Percentiles rank a stretch among this genome's conserved stretches.
Evolutionary conservation across 2,888 invertebrate genomes (phyloP).

Genomic region (Heteromyza rotundicornis): DNA sequence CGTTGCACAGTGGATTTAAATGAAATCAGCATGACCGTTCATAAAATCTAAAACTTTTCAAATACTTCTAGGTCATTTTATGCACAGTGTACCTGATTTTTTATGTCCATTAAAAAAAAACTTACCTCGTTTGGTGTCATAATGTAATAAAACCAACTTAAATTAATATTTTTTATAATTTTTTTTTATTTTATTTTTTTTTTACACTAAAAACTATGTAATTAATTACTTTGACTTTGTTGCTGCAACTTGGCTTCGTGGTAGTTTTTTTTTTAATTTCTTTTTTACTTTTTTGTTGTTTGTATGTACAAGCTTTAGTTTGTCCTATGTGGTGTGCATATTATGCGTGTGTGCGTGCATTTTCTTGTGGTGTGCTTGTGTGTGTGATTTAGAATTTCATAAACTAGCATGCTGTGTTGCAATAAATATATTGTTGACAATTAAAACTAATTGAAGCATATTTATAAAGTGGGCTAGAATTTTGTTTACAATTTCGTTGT

Average conservation of each 20-base stretch:
- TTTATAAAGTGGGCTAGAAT: constrained; percentile 17
- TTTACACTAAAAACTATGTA: constrained; percentile 7
- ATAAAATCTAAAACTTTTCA: too few species aligned
- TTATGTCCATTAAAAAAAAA: too few species aligned
- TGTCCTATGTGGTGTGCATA: too few species aligned
- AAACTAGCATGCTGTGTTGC: not conserved
- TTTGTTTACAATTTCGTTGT: constrained; percentile 24
- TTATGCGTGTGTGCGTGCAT: not conserved
- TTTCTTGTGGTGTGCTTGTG: constrained; percentile 6
- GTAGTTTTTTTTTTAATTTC: too few species aligned
- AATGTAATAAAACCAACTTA: too few species aligned
- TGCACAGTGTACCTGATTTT: too few species aligned
- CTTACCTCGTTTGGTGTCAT: too few species aligned
- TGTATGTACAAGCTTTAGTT: not conserved
- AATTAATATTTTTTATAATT: not conserved
- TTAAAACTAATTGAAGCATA: constrained; percentile 26
- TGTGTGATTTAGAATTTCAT: not conserved
- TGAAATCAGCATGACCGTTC: too few species aligned
- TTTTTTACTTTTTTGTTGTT: constrained; percentile 1
- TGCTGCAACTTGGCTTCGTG: constrained; percentile 10
- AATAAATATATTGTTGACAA: constrained; percentile 16
- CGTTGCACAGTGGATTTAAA: too few species aligned
- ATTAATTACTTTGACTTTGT: constrained; percentile 20
- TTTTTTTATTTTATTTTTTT: constrained; percentile 6
- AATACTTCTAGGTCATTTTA: too few species aligned